These are phyloP conservation scores for Engraulis encrasicolus DNA, from an alignment of 2,113 vertebrate genomes.

Conservation along the genomic window DNA sequence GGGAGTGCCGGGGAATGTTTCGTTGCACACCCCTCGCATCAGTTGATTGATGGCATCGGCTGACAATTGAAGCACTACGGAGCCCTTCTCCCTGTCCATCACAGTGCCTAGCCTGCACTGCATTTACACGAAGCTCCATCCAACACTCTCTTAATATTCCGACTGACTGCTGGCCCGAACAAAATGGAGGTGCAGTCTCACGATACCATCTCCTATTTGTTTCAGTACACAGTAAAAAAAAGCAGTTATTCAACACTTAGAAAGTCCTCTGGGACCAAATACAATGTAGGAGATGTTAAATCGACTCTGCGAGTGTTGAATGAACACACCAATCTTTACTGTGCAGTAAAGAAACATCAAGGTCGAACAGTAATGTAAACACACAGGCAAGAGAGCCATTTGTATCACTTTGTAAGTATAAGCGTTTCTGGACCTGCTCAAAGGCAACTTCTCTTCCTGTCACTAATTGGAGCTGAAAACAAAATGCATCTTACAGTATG, in stretches of 20 bases:
- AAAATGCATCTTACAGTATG: too few species aligned
- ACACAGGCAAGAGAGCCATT: not conserved
- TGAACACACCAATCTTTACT: too few species aligned
- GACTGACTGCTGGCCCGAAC: not conserved
- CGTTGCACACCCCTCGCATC: not conserved
- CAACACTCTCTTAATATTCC: not conserved
- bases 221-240: too few species aligned
- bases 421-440: not conserved
- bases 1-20: not conserved
- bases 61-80: not conserved
- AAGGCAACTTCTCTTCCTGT: not conserved
- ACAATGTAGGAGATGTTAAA: too few species aligned
- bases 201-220: not conserved
- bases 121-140: not conserved
- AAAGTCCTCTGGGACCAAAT: too few species aligned
- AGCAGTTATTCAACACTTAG: too few species aligned
- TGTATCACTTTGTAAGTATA: not conserved
- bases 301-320: too few species aligned
- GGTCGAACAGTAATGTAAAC: not conserved
- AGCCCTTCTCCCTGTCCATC: not conserved
- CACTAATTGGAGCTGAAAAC: not conserved
- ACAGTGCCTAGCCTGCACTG: not conserved
- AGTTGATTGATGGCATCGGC: not conserved
- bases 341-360: not conserved
- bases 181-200: not conserved